phyloP scores from a whole-genome alignment of 2,888 invertebrate species.

The Acanthococcus lagerstroemiae region DNA sequence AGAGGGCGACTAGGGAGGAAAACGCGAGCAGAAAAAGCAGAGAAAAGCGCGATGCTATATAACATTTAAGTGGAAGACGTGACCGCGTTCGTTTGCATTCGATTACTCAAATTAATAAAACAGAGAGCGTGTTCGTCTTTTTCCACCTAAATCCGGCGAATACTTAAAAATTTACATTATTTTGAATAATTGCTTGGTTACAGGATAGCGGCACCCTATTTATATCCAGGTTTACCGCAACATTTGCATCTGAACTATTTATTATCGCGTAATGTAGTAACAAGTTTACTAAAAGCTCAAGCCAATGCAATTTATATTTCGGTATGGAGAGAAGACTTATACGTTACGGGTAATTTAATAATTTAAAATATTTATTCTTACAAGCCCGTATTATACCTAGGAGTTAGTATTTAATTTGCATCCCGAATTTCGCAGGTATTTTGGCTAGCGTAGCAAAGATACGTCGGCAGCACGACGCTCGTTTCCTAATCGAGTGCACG shows the following conservation, averaged over 20 bases:
- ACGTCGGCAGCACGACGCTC: background rate
- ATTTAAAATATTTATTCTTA: background rate
- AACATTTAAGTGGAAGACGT: too few relatives aligned
- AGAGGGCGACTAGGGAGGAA: too few relatives aligned
- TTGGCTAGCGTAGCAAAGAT: background rate
- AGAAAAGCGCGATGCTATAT: too few relatives aligned
- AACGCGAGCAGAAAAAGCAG: too few relatives aligned
- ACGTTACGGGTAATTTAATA: conserved; percentile 3
- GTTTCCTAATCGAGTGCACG: background rate
- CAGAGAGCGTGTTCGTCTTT: too few relatives aligned
- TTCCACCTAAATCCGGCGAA: too few relatives aligned
- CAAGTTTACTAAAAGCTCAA: conserved; percentile 7
- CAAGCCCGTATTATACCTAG: too few relatives aligned
- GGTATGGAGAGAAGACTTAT: conserved; percentile 7
- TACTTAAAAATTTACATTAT: background rate
- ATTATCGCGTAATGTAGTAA: conserved; percentile 2
- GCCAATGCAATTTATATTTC: conserved; percentile 4
- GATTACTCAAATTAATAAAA: too few relatives aligned
- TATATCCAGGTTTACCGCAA: conserved; percentile 1
- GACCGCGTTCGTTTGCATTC: too few relatives aligned
- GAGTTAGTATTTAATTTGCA: too few relatives aligned
- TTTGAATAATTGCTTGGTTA: background rate
- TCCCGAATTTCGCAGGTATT: background rate
- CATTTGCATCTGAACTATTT: conserved; percentile 14
- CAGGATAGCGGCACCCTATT: background rate